Evolutionary conservation across 2,113 vertebrate species (phyloP), one percentile per base, ranked within the genome.

Genomic region (Indicator maculatus): DNA sequence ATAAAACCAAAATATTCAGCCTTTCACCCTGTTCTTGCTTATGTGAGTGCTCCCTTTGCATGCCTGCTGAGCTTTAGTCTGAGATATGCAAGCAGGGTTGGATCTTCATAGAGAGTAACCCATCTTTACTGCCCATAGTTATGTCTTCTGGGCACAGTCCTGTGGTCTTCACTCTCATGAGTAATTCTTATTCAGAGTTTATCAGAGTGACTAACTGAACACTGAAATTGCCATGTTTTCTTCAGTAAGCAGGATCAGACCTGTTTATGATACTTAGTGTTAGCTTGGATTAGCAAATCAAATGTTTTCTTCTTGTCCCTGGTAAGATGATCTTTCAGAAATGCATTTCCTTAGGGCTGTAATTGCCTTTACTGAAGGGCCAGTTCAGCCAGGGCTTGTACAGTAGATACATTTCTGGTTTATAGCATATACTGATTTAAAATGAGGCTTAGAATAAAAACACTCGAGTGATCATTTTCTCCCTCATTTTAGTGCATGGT

Each of bases 261-360:
- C 69, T 95, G 90, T 86, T 96, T 86, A 90, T 80, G 83, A 53
- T 88, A 58, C 91, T 80, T 93, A 83, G 56, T 77, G 7, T 75
- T 75, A 60, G 65, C 88, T 91, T 83, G 95, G 92, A 65, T 94
- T 96, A 93, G 95, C 95, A 93, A 97, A 93, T 95, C 92, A 78
- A 88, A 33, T 28, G 60, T 82, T 96, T 96, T 96, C 95, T 97
- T 1, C 41, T 95, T 97, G 93, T 95, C 93, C 17, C 85, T 52
- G 88, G 56, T 64, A 63, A 87, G 65, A 14, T 92, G 76, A 47
- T 52, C 41, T 95, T 97, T 96, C 93, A 81, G 88, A 94, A 93
- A 75, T 23, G 8, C 21, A 3, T 92, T 94, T 92, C 73, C 58
- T 80, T 61, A 53, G 79, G 85, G 93, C 76, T 83, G 65, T 11